Evolutionary conservation across 2,797 vertebrate species (phyloP), one percentile per base, ranked within the genome.

Genomic region (Gallinago stenura): DNA sequence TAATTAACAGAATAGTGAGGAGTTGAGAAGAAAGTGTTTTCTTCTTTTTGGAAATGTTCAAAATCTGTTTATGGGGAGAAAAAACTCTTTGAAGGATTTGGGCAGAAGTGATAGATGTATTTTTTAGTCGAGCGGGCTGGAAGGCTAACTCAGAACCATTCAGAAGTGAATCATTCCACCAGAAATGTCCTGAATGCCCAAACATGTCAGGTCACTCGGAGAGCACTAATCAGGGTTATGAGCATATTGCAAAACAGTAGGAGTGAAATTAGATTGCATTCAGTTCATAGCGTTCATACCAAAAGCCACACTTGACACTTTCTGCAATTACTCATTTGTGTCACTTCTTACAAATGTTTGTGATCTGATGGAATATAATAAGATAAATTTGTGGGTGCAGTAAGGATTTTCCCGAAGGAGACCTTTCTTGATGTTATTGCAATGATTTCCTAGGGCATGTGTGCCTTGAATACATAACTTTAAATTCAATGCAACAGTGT

Each of bases 181-280:
- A 82, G 80, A 94, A 85, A 85, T 79, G 56, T 72, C 37, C 69
- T 35, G 62, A 96, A 96, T 76, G 85, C 84, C 73, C 65, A 37
- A 91, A 82, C 68, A 82, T 54, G 62, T 53, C 69, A 91, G 90
- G 84, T 93, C 89, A 89, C 83, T 78, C 65, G 50, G 64, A 85
- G 83, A 91, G 56, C 94, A 93, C 76, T 89, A 64, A 88, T 87
- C 82, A 94, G 62, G 72, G 17, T 80, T 93, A 62, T 37, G 60
- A 89, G 69, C 58, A 79, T 50, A 93, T 77, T 88, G 7, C 66
- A 89, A 46, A 95, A 43, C 77, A 79, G 92, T 84, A 94, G 90
- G 93, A 94, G 91, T 85, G 77, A 96, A 92, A 86, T 92, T 78
- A 89, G 57, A 76, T 84, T 92, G 31, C 81, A 79, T 89, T 94